These are phyloP conservation scores for Sarcophilus harrisii DNA, from an alignment of 2,797 vertebrate genomes.

Conservation along the genomic window DNA sequence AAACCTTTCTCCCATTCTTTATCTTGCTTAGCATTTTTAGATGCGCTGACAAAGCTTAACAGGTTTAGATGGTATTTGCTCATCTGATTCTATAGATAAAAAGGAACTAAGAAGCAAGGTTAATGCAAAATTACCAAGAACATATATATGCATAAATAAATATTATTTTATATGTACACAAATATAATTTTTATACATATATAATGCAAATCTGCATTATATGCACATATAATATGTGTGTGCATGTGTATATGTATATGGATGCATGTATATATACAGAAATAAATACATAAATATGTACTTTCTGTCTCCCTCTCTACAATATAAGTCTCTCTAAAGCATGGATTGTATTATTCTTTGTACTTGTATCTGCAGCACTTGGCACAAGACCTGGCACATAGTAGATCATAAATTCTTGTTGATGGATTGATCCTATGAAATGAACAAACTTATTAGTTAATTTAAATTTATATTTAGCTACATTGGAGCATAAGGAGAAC, in stretches of 20 bases:
- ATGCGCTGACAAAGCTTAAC: conserved; percentile 8
- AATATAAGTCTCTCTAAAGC: not conserved
- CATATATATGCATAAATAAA: too few species aligned
- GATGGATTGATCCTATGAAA: not conserved
- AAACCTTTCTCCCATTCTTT: not conserved
- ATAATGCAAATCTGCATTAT: too few species aligned
- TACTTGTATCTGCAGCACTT: not conserved
- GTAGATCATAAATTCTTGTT: not conserved
- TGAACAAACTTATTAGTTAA: not conserved
- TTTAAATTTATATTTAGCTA: conserved; percentile 19
- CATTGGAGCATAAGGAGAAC: not conserved
- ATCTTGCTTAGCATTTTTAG: not conserved
- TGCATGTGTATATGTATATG: not conserved
- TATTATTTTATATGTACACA: too few species aligned
- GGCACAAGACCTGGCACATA: not conserved
- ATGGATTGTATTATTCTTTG: not conserved
- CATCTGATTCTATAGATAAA: conserved; percentile 36
- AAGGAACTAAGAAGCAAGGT: conserved; percentile 5
- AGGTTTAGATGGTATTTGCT: conserved; percentile 30
- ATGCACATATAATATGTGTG: too few species aligned
- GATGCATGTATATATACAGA: not conserved
- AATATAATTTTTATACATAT: not conserved
- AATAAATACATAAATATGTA: not conserved
- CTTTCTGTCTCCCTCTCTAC: not conserved
- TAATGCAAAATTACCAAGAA: not conserved